Evolutionary conservation across 2,888 invertebrate species (phyloP).

Genomic region (Ornithoptera alexandrae): DNA sequence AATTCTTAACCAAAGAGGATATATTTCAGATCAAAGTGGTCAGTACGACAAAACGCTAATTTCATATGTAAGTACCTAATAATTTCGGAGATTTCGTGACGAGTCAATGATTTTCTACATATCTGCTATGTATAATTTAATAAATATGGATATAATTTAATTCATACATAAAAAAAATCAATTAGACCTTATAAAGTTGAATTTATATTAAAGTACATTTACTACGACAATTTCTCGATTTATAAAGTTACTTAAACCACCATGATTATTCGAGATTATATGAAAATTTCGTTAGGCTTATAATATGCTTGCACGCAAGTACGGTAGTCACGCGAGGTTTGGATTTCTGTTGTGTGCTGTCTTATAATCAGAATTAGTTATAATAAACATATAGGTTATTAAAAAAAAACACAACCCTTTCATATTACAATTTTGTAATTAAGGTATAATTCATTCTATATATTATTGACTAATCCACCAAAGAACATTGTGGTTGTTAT

Average conservation of each 20-base stretch:
- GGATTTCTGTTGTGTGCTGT: conserved; percentile 1
- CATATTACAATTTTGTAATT: not conserved
- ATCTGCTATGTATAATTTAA: too few species aligned
- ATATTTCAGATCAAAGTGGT: too few species aligned
- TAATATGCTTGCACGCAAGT: conserved; percentile 25
- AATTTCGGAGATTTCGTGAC: too few species aligned
- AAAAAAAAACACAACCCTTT: not conserved
- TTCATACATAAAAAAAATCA: too few species aligned
- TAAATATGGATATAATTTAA: too few species aligned
- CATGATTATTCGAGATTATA: not conserved
- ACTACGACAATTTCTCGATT: not conserved
- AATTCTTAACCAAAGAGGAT: too few species aligned
- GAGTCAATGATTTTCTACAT: too few species aligned
- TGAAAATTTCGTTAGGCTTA: conserved; percentile 10
- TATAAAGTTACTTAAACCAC: not conserved
- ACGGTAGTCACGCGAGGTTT: conserved; percentile 17
- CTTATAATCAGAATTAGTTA: not conserved
- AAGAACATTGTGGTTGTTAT: too few species aligned
- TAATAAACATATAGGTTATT: not conserved
- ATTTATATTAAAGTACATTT: not conserved
- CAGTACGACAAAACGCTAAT: too few species aligned
- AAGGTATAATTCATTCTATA: not conserved
- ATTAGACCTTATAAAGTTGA: too few species aligned
- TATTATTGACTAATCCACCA: too few species aligned
- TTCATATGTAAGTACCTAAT: too few species aligned